Base-by-base conservation (phyloP, 2,113 vertebrate genomes). In the Sinocyclocheilus maitianheensis region DNA sequence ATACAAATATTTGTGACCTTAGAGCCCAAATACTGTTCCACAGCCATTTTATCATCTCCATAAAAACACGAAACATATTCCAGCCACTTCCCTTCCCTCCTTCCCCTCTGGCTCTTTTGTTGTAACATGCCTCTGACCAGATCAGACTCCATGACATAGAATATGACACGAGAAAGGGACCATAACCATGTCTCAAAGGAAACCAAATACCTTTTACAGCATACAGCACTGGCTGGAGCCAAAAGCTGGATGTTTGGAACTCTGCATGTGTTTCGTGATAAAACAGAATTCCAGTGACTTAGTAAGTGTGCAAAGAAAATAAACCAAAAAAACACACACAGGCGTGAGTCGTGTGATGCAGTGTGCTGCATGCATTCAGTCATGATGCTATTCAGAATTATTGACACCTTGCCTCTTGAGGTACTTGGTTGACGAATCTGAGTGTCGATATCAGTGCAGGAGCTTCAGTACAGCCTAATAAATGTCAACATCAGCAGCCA, bases 381-480 rank as follows among this genome's bases (percentile, higher is more conserved):
- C 77, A 81, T 77, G 80, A 85, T 89, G 69, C 87, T 89, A 80
- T 77, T 48, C 78, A 76, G 16, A 30, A 69, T 86, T 85, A 90
- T 88, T 72, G 89, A 87, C 84, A 79, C 75, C 65, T 69, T 60
- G 40, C 48, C 74, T 87, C 85, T 84, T 34, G 80, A 84, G 83
- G 69, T 87, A 65, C 65, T 88, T 76, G 89, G 60, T 53, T 65
- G 83, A 79, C 9, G 83, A 80, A 76, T 87, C 75, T n/a, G 60
- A 83, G 79, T 88, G 87, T 86, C 85, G 43, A 88, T 88, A 88
- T 84, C 85, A 84, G 85, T 89, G 86, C 88, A 89, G 86, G 79
- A 82, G 74, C 80, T 84, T 87, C 85, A 85, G 75, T 86, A 71
- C 51, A 62, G 83, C 40, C 86, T 88, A 83, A 88, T 90, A 88